A percentile compares a stretch with the other conserved stretches of the same genome.
These are phyloP conservation scores for Scaptomyza flava DNA, from an alignment of 2,888 invertebrate species.

Conservation along the genomic window DNA sequence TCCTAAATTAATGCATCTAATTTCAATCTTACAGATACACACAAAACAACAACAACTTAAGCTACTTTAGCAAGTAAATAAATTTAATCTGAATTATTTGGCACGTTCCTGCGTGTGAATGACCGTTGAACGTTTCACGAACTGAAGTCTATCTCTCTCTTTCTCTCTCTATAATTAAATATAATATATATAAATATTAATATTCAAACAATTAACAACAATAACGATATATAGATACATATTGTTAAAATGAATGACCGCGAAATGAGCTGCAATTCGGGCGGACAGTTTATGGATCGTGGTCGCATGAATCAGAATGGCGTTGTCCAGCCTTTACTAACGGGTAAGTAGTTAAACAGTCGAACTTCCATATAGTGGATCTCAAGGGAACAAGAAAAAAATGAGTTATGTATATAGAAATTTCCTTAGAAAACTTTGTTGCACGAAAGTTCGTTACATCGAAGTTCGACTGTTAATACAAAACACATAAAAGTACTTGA, in stretches of 20 bases:
- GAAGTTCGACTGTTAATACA: too few relatives aligned
- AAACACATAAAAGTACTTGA: too few relatives aligned
- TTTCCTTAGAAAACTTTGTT: too few relatives aligned
- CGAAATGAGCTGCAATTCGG: conserved; percentile 78
- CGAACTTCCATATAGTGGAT: too few relatives aligned
- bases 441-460: too few relatives aligned
- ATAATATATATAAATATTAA: background rate
- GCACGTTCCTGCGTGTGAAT: conserved; percentile 48
- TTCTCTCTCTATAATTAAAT: too few relatives aligned
- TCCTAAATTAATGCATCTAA: conserved; percentile 10
- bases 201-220: conserved; percentile 13
- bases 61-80: conserved; percentile 30
- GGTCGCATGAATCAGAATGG: conserved; percentile 84
- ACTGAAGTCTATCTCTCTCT: background rate
- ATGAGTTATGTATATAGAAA: too few relatives aligned
- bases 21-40: conserved; percentile 37
- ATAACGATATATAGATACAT: conserved; percentile 17
- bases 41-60: conserved; percentile 9
- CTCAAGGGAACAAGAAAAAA: too few relatives aligned
- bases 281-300: conserved; percentile 82
- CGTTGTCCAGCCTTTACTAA: conserved; percentile 94
- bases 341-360: conserved; percentile 87
- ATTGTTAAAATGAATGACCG: conserved; percentile 81
- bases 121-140: conserved; percentile 40
- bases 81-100: conserved; percentile 25